Conservation (phyloP, 2,113 vertebrate species). For the Mesoclemmys tuberculata region DNA sequence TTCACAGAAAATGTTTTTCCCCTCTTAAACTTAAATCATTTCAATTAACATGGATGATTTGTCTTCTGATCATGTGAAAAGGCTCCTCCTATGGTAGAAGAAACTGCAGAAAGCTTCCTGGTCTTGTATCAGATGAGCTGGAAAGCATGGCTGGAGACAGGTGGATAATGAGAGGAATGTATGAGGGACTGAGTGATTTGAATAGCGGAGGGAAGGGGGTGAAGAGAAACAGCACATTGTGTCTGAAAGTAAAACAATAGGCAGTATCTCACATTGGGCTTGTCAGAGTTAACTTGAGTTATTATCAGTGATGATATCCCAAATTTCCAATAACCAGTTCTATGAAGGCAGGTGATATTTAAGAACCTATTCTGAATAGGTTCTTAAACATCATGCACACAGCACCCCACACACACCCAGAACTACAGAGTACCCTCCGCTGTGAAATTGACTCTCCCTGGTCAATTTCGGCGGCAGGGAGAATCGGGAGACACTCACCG, state of each 20-base stretch:
- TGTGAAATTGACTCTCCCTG: too few relatives aligned
- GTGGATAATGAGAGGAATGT: slow-evolving; percentile 16
- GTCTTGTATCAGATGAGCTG: slow-evolving; percentile 1
- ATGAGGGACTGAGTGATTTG: slow-evolving; percentile 46
- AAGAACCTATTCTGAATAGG: too few relatives aligned
- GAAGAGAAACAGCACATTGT: background rate
- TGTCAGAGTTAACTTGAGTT: slow-evolving; percentile 5
- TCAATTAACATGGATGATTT: slow-evolving; percentile 37
- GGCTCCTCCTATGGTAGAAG: slow-evolving; percentile 13
- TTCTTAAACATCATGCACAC: too few relatives aligned
- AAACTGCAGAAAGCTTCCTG: slow-evolving; percentile 27
- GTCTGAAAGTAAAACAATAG: slow-evolving; percentile 1
- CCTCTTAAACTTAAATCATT: slow-evolving; percentile 8
- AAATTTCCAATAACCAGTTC: too few relatives aligned
- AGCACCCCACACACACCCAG: too few relatives aligned
- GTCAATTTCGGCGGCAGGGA: too few relatives aligned
- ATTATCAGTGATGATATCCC: too few relatives aligned
- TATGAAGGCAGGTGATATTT: too few relatives aligned
- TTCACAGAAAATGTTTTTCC: slow-evolving; percentile 41
- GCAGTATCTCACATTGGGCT: background rate
- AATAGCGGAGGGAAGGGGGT: slow-evolving; percentile 40
- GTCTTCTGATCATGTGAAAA: slow-evolving; percentile 53
- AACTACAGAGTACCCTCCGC: too few relatives aligned
- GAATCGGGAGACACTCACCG: too few relatives aligned
- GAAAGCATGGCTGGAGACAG: slow-evolving; percentile 40